phyloP scores from a whole-genome alignment of 2,888 invertebrate genomes.

The Ormyrus nitidulus region DNA sequence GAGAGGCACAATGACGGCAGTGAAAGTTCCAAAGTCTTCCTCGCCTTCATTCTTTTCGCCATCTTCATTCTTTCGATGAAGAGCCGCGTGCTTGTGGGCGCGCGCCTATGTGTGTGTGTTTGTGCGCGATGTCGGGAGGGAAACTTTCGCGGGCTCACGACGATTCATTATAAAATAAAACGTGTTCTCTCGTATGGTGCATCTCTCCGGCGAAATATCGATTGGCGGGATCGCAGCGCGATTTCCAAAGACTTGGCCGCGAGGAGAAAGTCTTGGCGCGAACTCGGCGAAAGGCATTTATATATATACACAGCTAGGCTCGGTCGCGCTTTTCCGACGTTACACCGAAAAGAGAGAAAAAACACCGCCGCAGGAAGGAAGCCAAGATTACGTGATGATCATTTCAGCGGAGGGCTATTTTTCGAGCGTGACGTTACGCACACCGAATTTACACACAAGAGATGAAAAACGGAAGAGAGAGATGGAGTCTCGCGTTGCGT shows the following conservation, averaged over 20 bases:
- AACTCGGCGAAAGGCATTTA: slow-evolving; percentile 32
- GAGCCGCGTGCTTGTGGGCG: neutral
- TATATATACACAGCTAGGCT: neutral
- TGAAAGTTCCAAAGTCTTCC: slow-evolving; percentile 14
- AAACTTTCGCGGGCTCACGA: slow-evolving; percentile 1
- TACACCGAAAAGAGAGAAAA: slow-evolving; percentile 3
- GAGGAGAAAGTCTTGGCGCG: slow-evolving; percentile 36
- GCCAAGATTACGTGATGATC: slow-evolving; percentile 7
- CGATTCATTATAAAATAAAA: neutral
- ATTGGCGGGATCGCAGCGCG: slow-evolving; percentile 2
- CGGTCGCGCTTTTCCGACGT: slow-evolving; percentile 18
- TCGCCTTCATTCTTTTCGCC: neutral
- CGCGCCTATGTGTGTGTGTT: neutral
- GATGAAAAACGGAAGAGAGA: slow-evolving; percentile 18
- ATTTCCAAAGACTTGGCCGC: slow-evolving; percentile 31
- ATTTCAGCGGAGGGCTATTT: slow-evolving; percentile 10
- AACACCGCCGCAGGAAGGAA: slow-evolving; percentile 2
- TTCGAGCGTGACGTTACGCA: neutral
- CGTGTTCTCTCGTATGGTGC: neutral
- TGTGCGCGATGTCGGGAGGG: neutral
- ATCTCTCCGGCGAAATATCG: neutral
- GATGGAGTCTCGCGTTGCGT: slow-evolving; percentile 15
- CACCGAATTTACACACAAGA: neutral
- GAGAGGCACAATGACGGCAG: slow-evolving; percentile 3
- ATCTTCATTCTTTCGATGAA: neutral